Base-by-base conservation (phyloP, 2,113 vertebrate genomes). In the Anoura caudifer region DNA sequence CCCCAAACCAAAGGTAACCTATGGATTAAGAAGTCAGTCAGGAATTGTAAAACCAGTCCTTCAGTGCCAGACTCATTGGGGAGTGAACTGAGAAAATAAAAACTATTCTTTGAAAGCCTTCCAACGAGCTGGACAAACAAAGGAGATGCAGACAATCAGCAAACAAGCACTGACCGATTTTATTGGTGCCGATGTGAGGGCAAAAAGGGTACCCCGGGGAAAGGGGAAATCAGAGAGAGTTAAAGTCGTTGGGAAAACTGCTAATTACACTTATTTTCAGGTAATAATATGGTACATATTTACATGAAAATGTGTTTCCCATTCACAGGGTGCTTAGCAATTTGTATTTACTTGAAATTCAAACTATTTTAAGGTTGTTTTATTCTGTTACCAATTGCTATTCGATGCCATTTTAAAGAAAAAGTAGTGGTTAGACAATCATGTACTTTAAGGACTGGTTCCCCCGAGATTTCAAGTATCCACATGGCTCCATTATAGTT, bases 1-100 rank as follows among this genome's bases (percentile, higher is more conserved):
- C 91, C 73, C 50, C 43, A 80, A 97, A 93, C 63, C 52, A 80
- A 95, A 95, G 95, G 79, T 70, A 94, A 94, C 77, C 54, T 91
- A 33, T 72, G 82, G 73, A 94, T 91, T 70, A 89, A 93, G 82
- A 96, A 87, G 72, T 45, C 67, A 86, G 24, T 90, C n/a, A 87
- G 54, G 61, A 76, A 87, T 26, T 87, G 2, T 65, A 79, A 91
- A 97, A 80, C 69, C 50, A 70, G 67, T 82, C 65, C 19, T 41
- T 90, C 43, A 11, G 31, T 26, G n/a, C 20, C 54, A 87, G 26
- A 19, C 26, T 65, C 43, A 4, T 33, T n/a, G 20, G 43, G 33
- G 36, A n/a, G 54, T 50, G 41, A 95, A 47, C 16, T 41, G n/a
- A n/a, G 76, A 10, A 94, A 89, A 80, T 28, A 85, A 63, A 31